These are phyloP conservation scores for Pitta sordida DNA, from an alignment of 2,113 vertebrate genomes.

Conservation along the genomic window DNA sequence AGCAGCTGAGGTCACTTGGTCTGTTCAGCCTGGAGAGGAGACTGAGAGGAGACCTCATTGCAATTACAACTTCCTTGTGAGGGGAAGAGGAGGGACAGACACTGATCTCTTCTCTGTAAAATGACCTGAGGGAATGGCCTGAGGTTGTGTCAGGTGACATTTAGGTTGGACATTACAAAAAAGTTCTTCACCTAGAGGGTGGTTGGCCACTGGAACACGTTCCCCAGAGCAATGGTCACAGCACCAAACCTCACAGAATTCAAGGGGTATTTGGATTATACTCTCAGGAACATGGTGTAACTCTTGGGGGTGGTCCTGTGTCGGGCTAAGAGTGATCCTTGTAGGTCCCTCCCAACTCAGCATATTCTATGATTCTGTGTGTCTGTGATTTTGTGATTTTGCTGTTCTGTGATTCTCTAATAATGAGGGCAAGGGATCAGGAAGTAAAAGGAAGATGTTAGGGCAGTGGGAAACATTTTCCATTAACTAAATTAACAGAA, in stretches of 20 bases:
- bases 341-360: neutral
- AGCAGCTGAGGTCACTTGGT: neutral
- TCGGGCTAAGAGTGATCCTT: neutral
- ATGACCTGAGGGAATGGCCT: neutral
- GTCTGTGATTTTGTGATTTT: neutral
- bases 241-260: neutral
- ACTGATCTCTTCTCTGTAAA: neutral
- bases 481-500: neutral
- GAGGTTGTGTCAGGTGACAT: neutral
- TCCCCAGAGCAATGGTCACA: neutral
- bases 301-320: too few relatives aligned
- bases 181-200: neutral
- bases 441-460: neutral
- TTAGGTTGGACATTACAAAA: neutral
- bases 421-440: neutral
- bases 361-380: too few relatives aligned
- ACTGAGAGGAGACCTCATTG: neutral
- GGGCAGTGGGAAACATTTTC: neutral
- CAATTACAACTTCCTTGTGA: neutral
- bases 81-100: neutral
- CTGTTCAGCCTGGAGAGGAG: neutral
- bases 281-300: neutral
- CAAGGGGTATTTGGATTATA: neutral
- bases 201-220: neutral
- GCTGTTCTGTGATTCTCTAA: neutral